Evolutionary conservation across 2,888 invertebrate species (phyloP).

Genomic region (Hemicrepidius hirtus): DNA sequence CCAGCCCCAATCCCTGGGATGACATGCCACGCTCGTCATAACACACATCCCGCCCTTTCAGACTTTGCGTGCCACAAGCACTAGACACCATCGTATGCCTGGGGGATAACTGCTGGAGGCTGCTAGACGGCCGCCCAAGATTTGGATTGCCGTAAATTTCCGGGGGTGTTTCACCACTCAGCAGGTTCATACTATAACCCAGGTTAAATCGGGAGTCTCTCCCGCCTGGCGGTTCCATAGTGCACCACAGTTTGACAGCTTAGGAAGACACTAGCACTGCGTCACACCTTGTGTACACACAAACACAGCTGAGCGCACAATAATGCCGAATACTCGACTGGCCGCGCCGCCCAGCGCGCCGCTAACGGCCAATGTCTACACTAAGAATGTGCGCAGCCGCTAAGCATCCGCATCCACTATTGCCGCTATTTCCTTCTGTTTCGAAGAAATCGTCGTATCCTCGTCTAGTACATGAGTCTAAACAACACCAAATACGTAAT

Average conservation of each 20-base stretch:
- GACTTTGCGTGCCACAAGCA: conserved; percentile 72
- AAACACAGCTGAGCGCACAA: conserved; percentile 70
- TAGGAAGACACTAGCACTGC: conserved; percentile 69
- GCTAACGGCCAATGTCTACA: conserved; percentile 67
- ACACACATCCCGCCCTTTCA: conserved; percentile 81
- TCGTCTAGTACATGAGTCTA: conserved; percentile 10
- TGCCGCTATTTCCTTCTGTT: conserved; percentile 57
- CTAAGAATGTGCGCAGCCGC: conserved; percentile 66
- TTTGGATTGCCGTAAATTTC: conserved; percentile 83
- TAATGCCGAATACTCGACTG: conserved; percentile 64
- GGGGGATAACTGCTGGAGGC: conserved; percentile 74
- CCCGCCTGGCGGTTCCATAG: conserved; percentile 93
- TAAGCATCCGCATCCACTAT: conserved; percentile 62
- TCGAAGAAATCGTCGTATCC: conserved; percentile 26
- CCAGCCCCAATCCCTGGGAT: conserved; percentile 72
- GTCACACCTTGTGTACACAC: conserved; percentile 63
- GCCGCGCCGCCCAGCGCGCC: conserved; percentile 71
- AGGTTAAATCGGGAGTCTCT: conserved; percentile 93
- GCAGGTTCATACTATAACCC: conserved; percentile 90
- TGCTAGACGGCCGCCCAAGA: conserved; percentile 78
- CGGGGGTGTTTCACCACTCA: conserved; percentile 83
- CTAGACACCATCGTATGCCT: conserved; percentile 72
- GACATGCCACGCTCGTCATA: conserved; percentile 80
- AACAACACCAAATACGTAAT: conserved; percentile 58
- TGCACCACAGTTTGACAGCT: conserved; percentile 72